Percentiles rank a stretch among this genome's conserved stretches.
These are phyloP conservation scores for Lithodes maja DNA, from an alignment of 2,888 invertebrate genomes.

Conservation along the genomic window DNA sequence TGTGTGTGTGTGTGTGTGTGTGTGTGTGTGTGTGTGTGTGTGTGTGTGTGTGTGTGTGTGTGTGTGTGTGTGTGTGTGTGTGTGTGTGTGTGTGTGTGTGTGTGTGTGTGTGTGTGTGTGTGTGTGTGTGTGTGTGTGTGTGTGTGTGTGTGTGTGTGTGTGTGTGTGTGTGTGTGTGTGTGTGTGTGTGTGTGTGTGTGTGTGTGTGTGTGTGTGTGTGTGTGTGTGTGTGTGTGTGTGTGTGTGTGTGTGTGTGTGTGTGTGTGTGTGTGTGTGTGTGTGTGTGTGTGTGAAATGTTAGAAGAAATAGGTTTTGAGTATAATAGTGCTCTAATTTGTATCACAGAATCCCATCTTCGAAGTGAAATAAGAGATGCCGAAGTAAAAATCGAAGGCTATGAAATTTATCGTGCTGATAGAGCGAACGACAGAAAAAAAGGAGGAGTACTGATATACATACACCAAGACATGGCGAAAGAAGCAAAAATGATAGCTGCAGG, in stretches of 20 bases:
- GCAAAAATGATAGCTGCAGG: too few relatives aligned
- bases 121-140: neutral
- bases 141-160: neutral
- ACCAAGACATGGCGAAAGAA: too few relatives aligned
- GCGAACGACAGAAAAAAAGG: too few relatives aligned
- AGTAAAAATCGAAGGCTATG: too few relatives aligned
- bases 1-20: conserved; percentile 10
- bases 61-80: neutral
- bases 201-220: neutral
- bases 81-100: neutral
- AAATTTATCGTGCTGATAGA: too few relatives aligned
- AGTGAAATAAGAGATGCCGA: too few relatives aligned
- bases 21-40: neutral
- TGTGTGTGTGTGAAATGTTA: neutral
- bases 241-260: neutral
- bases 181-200: neutral
- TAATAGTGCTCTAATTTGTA: too few relatives aligned
- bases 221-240: neutral
- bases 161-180: neutral
- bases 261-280: neutral
- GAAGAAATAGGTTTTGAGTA: too few relatives aligned
- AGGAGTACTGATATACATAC: too few relatives aligned
- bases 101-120: conserved; percentile 8
- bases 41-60: neutral
- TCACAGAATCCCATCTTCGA: too few relatives aligned